Evolutionary conservation across 2,888 invertebrate species (phyloP), one percentile per base, ranked within the genome.

Genomic region (Blastobasis adustella): DNA sequence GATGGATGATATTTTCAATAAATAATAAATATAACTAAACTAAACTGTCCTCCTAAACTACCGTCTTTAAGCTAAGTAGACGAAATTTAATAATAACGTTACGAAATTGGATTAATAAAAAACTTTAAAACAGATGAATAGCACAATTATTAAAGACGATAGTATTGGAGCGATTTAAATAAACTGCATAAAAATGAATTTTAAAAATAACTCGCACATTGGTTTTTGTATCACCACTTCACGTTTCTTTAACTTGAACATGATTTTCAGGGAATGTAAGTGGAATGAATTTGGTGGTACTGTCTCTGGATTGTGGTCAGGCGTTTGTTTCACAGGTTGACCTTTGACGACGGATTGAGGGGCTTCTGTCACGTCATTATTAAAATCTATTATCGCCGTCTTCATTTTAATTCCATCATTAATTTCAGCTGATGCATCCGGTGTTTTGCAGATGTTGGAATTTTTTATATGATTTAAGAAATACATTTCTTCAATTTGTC

Each of bases 201-300:
- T 80, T 73, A 75, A 83, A 6, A 76, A 79, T 85, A 83, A 86
- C 80, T 73, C 65, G 78, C 79, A 73, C 71, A 73, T 62, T 23
- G 67, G 75, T 78, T 83, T 85, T 83, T 79, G 76, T 82, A 84
- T 82, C 81, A 83, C 83, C 79, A 78, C 81, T 81, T 80, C 81
- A 82, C 79, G 71, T 79, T 73, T 76, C 67, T 76, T 72, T 79
- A 73, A 74, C 76, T 76, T 72, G 72, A 77, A 79, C 74, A 75
- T 74, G 72, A 76, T 68, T 81, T 82, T 73, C 79, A 81, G 81
- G 84, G 78, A 83, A 82, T 84, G 85, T 81, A 85, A 84, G 82
- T 85, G 85, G 84, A 85, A 85, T 85, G 86, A 84, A 80, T 78
- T 81, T 82, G 80, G 79, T 82, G 79, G 75, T 71, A 71, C 73